These are phyloP conservation scores for Cylindroiulus punctatus DNA, from an alignment of 2,888 invertebrate genomes.

Conservation along the genomic window DNA sequence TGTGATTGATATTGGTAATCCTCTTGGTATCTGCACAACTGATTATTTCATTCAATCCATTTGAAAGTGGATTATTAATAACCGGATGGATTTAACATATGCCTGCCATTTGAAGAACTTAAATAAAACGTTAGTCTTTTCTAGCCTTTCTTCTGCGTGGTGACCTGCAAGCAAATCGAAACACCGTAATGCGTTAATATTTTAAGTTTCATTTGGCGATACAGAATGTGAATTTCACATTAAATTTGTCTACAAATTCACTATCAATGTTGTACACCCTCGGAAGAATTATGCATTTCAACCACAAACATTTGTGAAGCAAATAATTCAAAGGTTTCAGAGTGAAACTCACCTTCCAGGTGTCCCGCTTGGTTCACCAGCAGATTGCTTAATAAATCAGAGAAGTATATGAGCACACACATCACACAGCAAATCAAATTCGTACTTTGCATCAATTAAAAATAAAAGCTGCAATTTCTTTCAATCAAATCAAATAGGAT, in stretches of 20 bases:
- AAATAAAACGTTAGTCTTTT: slow-evolving; percentile 54
- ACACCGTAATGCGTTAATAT: too few relatives aligned
- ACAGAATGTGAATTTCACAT: too few relatives aligned
- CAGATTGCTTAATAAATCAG: slow-evolving; percentile 43
- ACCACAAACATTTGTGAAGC: too few relatives aligned
- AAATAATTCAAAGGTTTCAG: too few relatives aligned
- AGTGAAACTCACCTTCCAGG: slow-evolving; percentile 60
- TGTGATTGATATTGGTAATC: background rate
- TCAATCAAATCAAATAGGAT: background rate
- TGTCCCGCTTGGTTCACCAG: slow-evolving; percentile 59
- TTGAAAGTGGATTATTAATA: background rate
- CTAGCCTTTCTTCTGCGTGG: slow-evolving; percentile 56
- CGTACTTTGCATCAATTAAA: background rate
- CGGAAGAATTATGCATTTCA: too few relatives aligned
- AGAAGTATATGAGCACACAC: background rate
- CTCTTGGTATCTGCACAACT: background rate
- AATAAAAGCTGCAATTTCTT: background rate
- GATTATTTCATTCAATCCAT: background rate
- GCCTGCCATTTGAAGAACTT: background rate
- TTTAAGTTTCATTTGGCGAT: too few relatives aligned
- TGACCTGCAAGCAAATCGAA: slow-evolving; percentile 51
- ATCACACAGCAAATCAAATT: too few relatives aligned
- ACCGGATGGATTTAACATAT: background rate
- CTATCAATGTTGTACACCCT: too few relatives aligned
- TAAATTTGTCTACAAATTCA: too few relatives aligned